Evolutionary conservation across 2,113 vertebrate genomes (phyloP).

Genomic region (Delphinus delphis): DNA sequence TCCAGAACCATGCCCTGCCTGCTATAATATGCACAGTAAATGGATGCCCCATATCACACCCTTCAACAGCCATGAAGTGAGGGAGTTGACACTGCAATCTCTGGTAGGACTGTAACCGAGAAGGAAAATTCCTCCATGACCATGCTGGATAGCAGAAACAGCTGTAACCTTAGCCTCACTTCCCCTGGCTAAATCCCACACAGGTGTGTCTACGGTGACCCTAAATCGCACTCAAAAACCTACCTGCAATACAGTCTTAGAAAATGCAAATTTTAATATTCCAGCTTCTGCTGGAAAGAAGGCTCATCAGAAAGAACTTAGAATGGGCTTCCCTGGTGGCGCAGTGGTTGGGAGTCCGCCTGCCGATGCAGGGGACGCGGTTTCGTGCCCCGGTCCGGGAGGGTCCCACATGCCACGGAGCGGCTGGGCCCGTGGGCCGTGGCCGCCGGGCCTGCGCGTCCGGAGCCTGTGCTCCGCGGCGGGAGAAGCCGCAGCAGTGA

Average conservation of each 20-base stretch:
- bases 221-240: not conserved
- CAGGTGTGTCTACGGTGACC: not conserved
- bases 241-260: not conserved
- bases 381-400: too few relatives aligned
- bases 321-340: not conserved
- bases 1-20: not conserved
- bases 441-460: too few relatives aligned
- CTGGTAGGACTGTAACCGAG: not conserved
- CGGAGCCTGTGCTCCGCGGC: too few relatives aligned
- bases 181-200: not conserved
- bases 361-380: too few relatives aligned
- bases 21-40: not conserved
- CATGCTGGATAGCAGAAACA: not conserved
- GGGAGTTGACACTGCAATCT: not conserved
- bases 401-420: too few relatives aligned
- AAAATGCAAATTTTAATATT: constrained; percentile 7
- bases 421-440: too few relatives aligned
- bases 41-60: not conserved
- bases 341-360: too few relatives aligned
- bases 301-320: not conserved
- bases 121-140: not conserved
- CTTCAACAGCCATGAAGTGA: too few relatives aligned
- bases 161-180: not conserved
- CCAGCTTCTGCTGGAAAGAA: not conserved
- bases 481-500: too few relatives aligned